A percentile compares a stretch with the other conserved stretches of the same genome.
These are phyloP conservation scores for Dysmachus trigonus DNA, from an alignment of 2,888 invertebrate genomes.

Conservation along the genomic window DNA sequence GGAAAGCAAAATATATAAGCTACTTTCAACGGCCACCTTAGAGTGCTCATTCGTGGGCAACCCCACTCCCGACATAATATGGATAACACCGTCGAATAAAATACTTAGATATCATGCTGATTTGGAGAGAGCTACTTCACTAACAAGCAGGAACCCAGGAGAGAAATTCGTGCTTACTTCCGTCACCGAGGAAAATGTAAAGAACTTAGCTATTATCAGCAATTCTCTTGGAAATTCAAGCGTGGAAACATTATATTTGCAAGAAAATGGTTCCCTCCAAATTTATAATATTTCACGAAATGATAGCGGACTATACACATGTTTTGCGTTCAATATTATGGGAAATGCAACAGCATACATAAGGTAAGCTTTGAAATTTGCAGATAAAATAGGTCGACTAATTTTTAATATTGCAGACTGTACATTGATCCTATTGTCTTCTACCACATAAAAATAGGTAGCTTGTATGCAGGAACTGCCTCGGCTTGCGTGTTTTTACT, in stretches of 20 bases:
- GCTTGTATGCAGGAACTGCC: conserved; percentile 82
- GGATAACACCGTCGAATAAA: conserved; percentile 81
- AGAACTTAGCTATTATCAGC: background rate
- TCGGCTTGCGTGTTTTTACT: conserved; percentile 82
- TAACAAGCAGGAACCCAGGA: background rate
- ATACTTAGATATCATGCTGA: conserved; percentile 81
- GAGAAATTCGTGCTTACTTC: background rate
- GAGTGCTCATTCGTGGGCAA: conserved; percentile 81
- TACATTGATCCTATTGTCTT: conserved; percentile 88
- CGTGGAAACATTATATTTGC: conserved; percentile 60
- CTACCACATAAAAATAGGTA: conserved; percentile 83
- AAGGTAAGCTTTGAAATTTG: conserved; percentile 54
- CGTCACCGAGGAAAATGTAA: background rate
- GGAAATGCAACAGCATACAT: conserved; percentile 81
- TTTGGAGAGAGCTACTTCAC: background rate
- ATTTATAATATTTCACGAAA: conserved; percentile 76
- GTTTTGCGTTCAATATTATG: conserved; percentile 84
- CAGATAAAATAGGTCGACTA: background rate
- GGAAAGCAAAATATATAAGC: conserved; percentile 71
- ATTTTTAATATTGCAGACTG: conserved; percentile 64
- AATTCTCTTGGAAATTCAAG: background rate
- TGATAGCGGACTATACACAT: conserved; percentile 87
- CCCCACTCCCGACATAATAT: conserved; percentile 82
- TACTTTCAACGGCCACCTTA: conserved; percentile 75
- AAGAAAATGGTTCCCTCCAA: conserved; percentile 81